Conservation (phyloP, 2,797 vertebrate genomes). For the Mormyrus proboscirostris region DNA sequence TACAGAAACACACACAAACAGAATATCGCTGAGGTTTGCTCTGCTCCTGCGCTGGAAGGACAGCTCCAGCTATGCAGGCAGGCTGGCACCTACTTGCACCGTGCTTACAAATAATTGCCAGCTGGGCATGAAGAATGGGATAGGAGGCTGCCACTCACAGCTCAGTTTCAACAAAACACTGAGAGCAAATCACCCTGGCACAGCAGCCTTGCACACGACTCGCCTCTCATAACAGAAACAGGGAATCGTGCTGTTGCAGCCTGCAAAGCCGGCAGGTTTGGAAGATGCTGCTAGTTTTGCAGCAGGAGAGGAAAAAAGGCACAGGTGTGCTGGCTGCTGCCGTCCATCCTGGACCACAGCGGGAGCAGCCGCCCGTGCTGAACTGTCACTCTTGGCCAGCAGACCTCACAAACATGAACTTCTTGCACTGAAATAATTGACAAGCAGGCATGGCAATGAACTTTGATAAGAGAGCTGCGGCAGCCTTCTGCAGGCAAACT, state of each 20-base stretch:
- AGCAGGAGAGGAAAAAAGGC: neutral
- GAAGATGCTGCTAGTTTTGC: neutral
- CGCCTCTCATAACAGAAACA: neutral
- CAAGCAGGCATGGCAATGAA: neutral
- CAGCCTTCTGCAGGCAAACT: neutral
- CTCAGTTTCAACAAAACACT: neutral
- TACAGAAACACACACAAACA: neutral
- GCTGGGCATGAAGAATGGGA: neutral
- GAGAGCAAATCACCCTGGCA: neutral
- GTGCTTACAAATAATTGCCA: neutral
- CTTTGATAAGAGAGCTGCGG: neutral
- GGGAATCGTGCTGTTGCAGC: neutral
- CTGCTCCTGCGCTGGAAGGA: neutral
- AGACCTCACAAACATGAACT: neutral
- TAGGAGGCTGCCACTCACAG: neutral
- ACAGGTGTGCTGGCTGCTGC: neutral
- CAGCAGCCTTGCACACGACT: neutral
- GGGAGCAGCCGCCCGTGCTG: neutral
- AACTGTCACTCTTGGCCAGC: neutral
- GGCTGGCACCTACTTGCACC: neutral
- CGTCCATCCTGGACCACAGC: neutral
- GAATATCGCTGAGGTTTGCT: neutral
- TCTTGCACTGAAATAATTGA: neutral
- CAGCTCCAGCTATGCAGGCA: neutral
- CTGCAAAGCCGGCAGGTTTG: neutral